Percentiles rank a stretch among this genome's conserved stretches.
Evolutionary conservation across 2,888 invertebrate genomes (phyloP).

Genomic region (Microctonus aethiopoides): DNA sequence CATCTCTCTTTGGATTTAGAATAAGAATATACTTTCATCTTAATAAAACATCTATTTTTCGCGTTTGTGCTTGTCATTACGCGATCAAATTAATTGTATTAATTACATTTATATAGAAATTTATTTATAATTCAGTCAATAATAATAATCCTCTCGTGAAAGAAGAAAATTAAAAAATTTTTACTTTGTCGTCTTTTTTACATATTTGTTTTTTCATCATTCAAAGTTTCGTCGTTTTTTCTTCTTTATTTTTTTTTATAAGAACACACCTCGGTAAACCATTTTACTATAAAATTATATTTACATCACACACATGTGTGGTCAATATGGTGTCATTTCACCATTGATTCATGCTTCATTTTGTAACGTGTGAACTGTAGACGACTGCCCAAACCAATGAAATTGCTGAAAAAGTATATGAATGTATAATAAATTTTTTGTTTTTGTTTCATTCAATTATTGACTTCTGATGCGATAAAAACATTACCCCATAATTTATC

Average conservation of each 20-base stretch:
- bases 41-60: background rate
- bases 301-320: conserved; percentile 31
- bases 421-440: background rate
- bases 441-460: background rate
- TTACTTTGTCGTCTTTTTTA: background rate
- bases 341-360: background rate
- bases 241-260: conserved; percentile 6
- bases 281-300: conserved; percentile 30
- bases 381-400: background rate
- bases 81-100: background rate
- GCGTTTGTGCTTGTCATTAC: background rate
- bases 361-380: background rate
- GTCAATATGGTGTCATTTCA: conserved; percentile 4
- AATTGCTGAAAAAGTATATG: conserved; percentile 8
- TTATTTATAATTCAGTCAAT: conserved; percentile 4
- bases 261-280: conserved; percentile 37
- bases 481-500: background rate
- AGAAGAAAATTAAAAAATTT: background rate
- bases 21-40: conserved; percentile 40
- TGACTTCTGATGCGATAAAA: background rate
- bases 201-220: conserved; percentile 21
- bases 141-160: conserved; percentile 12
- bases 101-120: background rate
- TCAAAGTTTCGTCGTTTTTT: conserved; percentile 13
- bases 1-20: conserved; percentile 46